Evolutionary conservation across 2,797 vertebrate genomes (phyloP), one percentile per base, ranked within the genome.

Genomic region (Pangasius sanitwongsei): DNA sequence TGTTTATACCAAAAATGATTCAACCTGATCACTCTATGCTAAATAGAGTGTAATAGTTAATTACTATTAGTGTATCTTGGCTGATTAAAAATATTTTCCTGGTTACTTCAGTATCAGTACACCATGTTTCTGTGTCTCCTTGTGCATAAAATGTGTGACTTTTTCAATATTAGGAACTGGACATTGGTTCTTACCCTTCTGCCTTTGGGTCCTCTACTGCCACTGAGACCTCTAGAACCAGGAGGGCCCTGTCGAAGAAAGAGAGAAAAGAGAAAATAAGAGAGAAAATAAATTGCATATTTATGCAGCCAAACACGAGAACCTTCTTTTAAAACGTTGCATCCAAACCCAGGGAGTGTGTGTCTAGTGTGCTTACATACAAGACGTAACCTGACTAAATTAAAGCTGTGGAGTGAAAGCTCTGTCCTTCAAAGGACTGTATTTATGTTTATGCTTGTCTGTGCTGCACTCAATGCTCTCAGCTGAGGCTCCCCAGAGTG

Each of bases 191-290:
- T 97, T 94, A 99, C 98, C 96, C 93, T 93, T 72, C 83, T 95
- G 87, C 98, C 98, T 94, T 99, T 98, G 3, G 95, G 83, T 89
- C 98, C 98, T 93, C 97, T 96, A 86, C 95, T 90, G 86, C 98
- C 98, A 2, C 92, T 89, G 0, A 93, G 92, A 86, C 98, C 98
- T 61, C 91, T 95, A 84, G 95, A 95, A 93, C 98, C 98, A 90
- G 93, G 93, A 25, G 96, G 95, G 86, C 98, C 98, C 98, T 99
- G 92, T 48, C 93, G 91, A 55, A 89, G 75, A n/a, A 90, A 89
- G 74, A 85, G 86, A 44, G 78, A 25, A 83, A 84, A 59, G 20
- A 74, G 18, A 25, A 11, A 74, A 16, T 65, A 91, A 88, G 77
- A 85, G 87, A 41, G 70, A 72, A 87, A 34, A 84, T 41, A 84